Conservation (phyloP, 2,797 vertebrate genomes). For the Sciurus vulgaris region DNA sequence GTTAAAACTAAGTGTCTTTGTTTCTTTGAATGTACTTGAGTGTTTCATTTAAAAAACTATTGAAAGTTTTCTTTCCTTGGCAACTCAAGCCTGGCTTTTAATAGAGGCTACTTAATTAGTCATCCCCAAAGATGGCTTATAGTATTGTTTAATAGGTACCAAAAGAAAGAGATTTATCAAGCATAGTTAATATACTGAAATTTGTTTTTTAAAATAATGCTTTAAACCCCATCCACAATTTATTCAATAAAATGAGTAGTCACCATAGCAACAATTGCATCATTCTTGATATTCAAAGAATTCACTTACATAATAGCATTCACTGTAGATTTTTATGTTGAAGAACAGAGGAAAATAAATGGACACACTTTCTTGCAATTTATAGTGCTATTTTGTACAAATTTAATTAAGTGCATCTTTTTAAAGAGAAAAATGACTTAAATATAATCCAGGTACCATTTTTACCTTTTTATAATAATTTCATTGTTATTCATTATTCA, state of each 20-base stretch:
- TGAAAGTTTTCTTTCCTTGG: slow-evolving; percentile 51
- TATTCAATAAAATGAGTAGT: slow-evolving; percentile 80
- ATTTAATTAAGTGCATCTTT: slow-evolving; percentile 76
- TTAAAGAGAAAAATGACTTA: slow-evolving; percentile 65
- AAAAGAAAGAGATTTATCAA: slow-evolving; percentile 51
- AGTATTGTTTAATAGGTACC: slow-evolving; percentile 70
- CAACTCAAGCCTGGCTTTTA: slow-evolving; percentile 50
- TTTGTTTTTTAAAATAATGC: slow-evolving; percentile 61
- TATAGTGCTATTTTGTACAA: slow-evolving; percentile 70
- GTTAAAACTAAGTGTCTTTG: slow-evolving; percentile 69
- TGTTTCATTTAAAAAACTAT: slow-evolving; percentile 68
- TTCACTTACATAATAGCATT: slow-evolving; percentile 77
- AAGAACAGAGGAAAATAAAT: slow-evolving; percentile 76
- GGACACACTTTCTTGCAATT: slow-evolving; percentile 52
- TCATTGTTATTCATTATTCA: slow-evolving; percentile 60
- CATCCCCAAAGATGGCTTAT: slow-evolving; percentile 47
- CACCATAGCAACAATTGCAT: slow-evolving; percentile 79
- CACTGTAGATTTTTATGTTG: slow-evolving; percentile 74
- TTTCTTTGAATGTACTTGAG: slow-evolving; percentile 47
- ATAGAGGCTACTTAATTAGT: slow-evolving; percentile 20
- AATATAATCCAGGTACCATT: slow-evolving; percentile 64
- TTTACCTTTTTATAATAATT: slow-evolving; percentile 63
- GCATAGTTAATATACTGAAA: slow-evolving; percentile 53
- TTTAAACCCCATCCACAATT: slow-evolving; percentile 69
- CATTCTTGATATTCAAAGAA: slow-evolving; percentile 81